A percentile compares a stretch with the other conserved stretches of the same genome.
These are phyloP conservation scores for Spea hammondii DNA, from an alignment of 2,797 vertebrate genomes.

Conservation along the genomic window DNA sequence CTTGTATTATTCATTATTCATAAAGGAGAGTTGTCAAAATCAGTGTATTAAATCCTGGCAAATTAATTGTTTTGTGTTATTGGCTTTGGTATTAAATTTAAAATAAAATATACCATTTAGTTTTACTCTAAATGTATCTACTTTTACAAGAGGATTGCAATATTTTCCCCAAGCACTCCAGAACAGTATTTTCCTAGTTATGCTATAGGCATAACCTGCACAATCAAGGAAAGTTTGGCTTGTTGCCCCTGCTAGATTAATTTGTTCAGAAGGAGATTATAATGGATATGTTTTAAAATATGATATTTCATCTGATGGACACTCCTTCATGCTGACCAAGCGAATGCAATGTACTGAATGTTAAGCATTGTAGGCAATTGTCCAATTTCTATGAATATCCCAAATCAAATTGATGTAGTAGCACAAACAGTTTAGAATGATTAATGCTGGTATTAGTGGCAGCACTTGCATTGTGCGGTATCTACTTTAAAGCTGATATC, in stretches of 20 bases:
- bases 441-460: conserved; percentile 1
- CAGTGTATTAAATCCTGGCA: no score
- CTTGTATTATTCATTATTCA: no score
- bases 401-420: conserved; percentile 23
- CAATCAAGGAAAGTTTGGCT: not conserved
- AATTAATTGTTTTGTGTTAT: no score
- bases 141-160: no score
- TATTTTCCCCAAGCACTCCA: no score
- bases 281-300: conserved; percentile 13
- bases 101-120: no score
- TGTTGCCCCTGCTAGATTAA: not conserved
- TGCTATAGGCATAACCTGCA: not conserved
- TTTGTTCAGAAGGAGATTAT: not conserved
- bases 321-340: not conserved
- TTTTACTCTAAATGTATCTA: no score
- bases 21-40: no score
- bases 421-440: conserved; percentile 8
- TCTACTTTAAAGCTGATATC: no score
- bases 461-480: not conserved
- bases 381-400: conserved; percentile 39
- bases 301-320: conserved; percentile 25
- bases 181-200: not conserved
- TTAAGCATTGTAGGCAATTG: conserved; percentile 35
- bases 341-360: conserved; percentile 37
- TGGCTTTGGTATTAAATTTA: no score